Evolutionary conservation across 1,140 invertebrate genomes (phyloP).

Genomic region (Caenorhabditis tropicalis): DNA sequence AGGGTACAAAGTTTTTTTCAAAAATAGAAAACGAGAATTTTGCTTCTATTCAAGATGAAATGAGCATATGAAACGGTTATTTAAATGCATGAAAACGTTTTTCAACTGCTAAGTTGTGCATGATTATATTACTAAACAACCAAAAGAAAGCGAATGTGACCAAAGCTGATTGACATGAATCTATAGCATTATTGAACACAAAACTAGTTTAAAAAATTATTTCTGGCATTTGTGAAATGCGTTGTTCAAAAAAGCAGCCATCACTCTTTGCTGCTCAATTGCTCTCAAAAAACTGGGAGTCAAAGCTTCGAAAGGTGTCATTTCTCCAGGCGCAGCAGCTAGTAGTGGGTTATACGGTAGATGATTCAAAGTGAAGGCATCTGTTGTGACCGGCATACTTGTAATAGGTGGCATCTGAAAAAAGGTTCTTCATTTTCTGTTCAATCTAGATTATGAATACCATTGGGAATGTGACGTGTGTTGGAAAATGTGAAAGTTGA

Average conservation of each 20-base stretch:
- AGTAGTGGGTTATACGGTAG: neutral
- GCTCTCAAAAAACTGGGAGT: neutral
- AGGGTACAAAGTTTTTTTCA: neutral
- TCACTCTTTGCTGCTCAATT: neutral
- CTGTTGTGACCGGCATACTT: neutral
- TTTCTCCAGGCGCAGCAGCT: neutral
- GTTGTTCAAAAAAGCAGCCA: neutral
- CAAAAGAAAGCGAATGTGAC: too few species aligned
- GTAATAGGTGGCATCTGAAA: too few species aligned
- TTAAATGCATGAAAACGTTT: neutral
- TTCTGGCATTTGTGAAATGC: neutral
- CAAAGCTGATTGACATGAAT: too few species aligned
- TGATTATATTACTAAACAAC: too few species aligned
- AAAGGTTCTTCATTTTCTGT: too few species aligned
- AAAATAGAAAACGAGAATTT: neutral
- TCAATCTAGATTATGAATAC: too few species aligned
- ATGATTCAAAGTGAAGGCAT: neutral
- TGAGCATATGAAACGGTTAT: neutral
- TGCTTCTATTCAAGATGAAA: neutral
- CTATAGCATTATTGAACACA: too few species aligned
- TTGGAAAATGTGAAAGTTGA: too few species aligned
- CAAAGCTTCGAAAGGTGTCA: neutral
- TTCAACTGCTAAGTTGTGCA: neutral
- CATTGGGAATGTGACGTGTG: too few species aligned
- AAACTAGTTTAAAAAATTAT: neutral